Percentiles rank a stretch among this genome's conserved stretches.
Conservation (phyloP, 2,113 vertebrate genomes). For the Donacobius atricapilla region DNA sequence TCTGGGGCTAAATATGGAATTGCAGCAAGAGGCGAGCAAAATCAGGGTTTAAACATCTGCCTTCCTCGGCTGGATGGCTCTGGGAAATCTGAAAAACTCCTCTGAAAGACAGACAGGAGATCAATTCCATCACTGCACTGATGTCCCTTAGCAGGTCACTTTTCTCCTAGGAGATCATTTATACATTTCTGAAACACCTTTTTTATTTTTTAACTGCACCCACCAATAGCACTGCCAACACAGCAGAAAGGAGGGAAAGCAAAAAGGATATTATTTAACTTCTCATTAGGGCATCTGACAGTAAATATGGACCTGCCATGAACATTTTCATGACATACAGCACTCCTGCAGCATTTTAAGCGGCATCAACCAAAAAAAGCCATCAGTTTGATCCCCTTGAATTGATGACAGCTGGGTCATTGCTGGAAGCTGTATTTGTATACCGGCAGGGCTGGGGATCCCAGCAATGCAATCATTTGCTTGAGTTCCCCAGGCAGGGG, state of each 20-base stretch:
- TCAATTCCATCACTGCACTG: not conserved
- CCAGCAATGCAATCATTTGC: conserved; percentile 54
- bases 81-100: not conserved
- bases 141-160: not conserved
- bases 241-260: not conserved
- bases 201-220: not conserved
- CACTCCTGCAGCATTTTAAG: not conserved
- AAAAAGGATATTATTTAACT: not conserved
- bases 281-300: not conserved
- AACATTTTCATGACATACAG: not conserved
- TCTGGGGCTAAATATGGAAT: not conserved
- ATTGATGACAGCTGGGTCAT: conserved; percentile 15
- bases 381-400: not conserved
- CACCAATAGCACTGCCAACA: not conserved
- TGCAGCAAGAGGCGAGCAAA: not conserved
- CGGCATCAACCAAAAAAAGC: not conserved
- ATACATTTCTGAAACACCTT: not conserved
- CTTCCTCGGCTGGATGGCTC: not conserved
- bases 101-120: not conserved
- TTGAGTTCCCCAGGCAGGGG: conserved; percentile 32
- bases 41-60: not conserved
- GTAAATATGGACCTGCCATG: not conserved
- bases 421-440: conserved; percentile 18
- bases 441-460: not conserved
- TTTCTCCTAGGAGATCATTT: not conserved